Base-by-base conservation (phyloP, 2,888 invertebrate genomes). In the Caenorhabditis afra region DNA sequence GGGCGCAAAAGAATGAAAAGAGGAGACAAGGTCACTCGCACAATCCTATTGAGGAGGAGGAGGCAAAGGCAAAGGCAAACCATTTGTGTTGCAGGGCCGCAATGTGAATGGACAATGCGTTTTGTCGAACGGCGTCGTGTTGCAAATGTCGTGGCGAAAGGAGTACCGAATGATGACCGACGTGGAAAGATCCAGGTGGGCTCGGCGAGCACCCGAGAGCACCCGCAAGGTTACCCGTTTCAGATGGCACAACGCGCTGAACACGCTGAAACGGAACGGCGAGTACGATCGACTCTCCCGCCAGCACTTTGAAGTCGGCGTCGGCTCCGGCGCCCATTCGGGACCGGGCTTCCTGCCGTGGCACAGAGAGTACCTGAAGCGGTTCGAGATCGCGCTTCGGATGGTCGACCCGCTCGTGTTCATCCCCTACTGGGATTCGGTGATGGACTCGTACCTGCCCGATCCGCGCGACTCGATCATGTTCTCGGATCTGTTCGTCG, bases 391-490 rank as follows among this genome's bases (percentile, higher is more conserved):
- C 62, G 88, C 89, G 1, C 79, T 89, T 20, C 83, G 89, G 16
- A 84, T 89, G 82, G 90, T 91, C 71, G 89, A 91, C 23, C 91
- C 91, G 16, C 71, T 81, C 12, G 89, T 91, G 11, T 86, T 87
- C 20, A 84, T 91, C n/a, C 91, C 91, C 8, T 91, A 91, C 81
- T 91, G 91, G 91, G 91, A 91, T 82, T 90, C 89, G 35, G 90
- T 90, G 16, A 85, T 91, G 81, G 91, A 91, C 81, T 82, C 87
- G 52, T 88, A 87, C 50, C 87, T 91, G 1, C 89, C 88, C 18
- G 90, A 91, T 50, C 88, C 90, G 4, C 77, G 90, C 10, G 89
- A 90, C 64, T 91, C 91, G 7, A 87, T 91, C 20, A 81, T 91
- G 49, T 91, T 90, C 89, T 86, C 89, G 2, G 90, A 58, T 86